phyloP scores from a whole-genome alignment of 1,140 invertebrate species.

The Drosophila elegans region DNA sequence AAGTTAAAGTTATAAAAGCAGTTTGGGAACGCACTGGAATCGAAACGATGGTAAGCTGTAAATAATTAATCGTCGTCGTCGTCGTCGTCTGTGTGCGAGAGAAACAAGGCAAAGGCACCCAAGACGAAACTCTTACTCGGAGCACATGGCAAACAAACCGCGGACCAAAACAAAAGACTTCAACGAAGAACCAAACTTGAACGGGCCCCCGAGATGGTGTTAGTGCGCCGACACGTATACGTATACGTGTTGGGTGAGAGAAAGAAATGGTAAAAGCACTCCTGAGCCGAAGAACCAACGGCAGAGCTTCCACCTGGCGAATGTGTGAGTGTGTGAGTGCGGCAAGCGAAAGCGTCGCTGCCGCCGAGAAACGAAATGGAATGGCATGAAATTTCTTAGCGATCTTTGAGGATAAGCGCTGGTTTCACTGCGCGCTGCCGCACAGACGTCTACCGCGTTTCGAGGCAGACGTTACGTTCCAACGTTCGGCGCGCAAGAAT shows the following conservation, averaged over 20 bases:
- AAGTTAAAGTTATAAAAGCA: slow-evolving; percentile 81
- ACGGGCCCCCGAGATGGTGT: slow-evolving; percentile 7
- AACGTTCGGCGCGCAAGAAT: slow-evolving; percentile 77
- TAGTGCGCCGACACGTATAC: slow-evolving; percentile 9
- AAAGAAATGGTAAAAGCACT: slow-evolving; percentile 76
- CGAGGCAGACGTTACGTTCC: slow-evolving; percentile 81
- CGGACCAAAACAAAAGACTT: slow-evolving; percentile 81
- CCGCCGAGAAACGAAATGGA: slow-evolving; percentile 73
- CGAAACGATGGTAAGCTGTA: slow-evolving; percentile 64
- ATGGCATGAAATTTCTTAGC: slow-evolving; percentile 83
- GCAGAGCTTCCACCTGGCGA: slow-evolving; percentile 23
- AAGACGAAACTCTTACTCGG: slow-evolving; percentile 73
- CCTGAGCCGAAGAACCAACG: slow-evolving; percentile 34
- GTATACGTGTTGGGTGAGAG: slow-evolving; percentile 36
- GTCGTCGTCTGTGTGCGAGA: slow-evolving; percentile 18
- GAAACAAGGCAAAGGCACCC: slow-evolving; percentile 33
- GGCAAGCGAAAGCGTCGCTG: slow-evolving; percentile 76
- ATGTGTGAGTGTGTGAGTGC: slow-evolving; percentile 42
- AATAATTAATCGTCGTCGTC: slow-evolving; percentile 60
- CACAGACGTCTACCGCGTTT: slow-evolving; percentile 80
- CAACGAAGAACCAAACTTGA: slow-evolving; percentile 80
- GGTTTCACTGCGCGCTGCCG: slow-evolving; percentile 80
- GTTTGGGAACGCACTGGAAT: slow-evolving; percentile 60
- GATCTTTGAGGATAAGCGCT: slow-evolving; percentile 81
- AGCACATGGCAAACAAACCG: slow-evolving; percentile 71